Percentiles rank a stretch among this genome's conserved stretches.
phyloP scores from a whole-genome alignment of 2,888 invertebrate genomes.

The Drosophila prolongata region DNA sequence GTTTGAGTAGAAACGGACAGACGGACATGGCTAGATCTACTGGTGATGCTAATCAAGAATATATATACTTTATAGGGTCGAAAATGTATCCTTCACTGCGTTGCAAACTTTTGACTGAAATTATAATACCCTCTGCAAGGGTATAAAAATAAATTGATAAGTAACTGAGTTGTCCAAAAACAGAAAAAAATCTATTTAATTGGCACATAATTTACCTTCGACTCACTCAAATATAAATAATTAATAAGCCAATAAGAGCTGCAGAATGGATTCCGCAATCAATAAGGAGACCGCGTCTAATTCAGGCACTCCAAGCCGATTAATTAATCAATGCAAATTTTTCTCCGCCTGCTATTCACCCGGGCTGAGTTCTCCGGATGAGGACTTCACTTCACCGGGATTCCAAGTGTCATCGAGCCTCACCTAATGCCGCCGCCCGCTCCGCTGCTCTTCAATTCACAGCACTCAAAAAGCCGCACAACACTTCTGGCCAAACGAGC shows the following conservation, averaged over 20 bases:
- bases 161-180: no score
- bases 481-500: slow-evolving; percentile 32
- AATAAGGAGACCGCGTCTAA: slow-evolving; percentile 16
- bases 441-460: slow-evolving; percentile 12
- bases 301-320: slow-evolving; percentile 25
- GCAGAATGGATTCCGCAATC: slow-evolving; percentile 2
- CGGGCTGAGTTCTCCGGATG: slow-evolving; percentile 3
- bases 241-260: background rate
- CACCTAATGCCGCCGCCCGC: slow-evolving; percentile 38
- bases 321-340: slow-evolving; percentile 48
- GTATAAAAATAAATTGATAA: no score
- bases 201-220: background rate
- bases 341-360: slow-evolving; percentile 9
- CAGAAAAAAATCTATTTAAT: no score
- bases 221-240: background rate
- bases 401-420: slow-evolving; percentile 38
- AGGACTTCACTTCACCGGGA: slow-evolving; percentile 20
- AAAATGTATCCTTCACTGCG: no score
- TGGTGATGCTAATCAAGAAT: no score
- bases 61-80: no score
- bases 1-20: no score
- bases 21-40: no score
- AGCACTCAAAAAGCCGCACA: slow-evolving; percentile 47
- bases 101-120: no score
- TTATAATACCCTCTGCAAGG: no score